phyloP scores from a whole-genome alignment of 1,140 invertebrate species.

The Drosophila kohkoa region DNA sequence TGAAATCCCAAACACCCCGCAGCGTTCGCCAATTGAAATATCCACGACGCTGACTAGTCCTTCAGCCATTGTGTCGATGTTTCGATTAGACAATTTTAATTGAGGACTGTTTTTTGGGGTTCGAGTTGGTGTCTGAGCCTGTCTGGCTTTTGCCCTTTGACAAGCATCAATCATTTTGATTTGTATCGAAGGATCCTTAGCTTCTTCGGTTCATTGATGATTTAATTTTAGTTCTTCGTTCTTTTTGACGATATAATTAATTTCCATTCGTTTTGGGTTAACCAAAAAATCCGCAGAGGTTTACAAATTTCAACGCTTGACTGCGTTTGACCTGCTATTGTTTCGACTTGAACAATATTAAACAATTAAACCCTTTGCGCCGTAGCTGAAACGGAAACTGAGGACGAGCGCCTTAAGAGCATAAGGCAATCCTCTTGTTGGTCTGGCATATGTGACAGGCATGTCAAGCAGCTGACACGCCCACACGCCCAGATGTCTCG shows the following conservation, averaged over 20 bases:
- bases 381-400: slow-evolving; percentile 30
- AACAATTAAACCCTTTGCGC: slow-evolving; percentile 57
- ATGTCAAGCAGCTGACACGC: slow-evolving; percentile 53
- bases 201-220: slow-evolving; percentile 34
- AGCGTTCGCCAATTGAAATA: slow-evolving; percentile 27
- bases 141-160: slow-evolving; percentile 39
- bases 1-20: slow-evolving; percentile 11
- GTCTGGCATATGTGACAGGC: slow-evolving; percentile 53
- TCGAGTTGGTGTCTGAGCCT: background rate
- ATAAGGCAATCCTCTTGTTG: slow-evolving; percentile 33
- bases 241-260: slow-evolving; percentile 44
- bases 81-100: slow-evolving; percentile 42
- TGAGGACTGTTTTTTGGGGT: slow-evolving; percentile 3
- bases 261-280: slow-evolving; percentile 22
- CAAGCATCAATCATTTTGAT: slow-evolving; percentile 50
- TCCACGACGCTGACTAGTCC: slow-evolving; percentile 8
- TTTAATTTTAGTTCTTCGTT: slow-evolving; percentile 46
- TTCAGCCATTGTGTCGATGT: slow-evolving; percentile 25
- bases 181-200: slow-evolving; percentile 7
- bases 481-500: slow-evolving; percentile 20
- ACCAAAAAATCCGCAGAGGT: slow-evolving; percentile 33
- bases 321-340: slow-evolving; percentile 32
- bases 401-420: slow-evolving; percentile 36
- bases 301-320: slow-evolving; percentile 46
- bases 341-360: slow-evolving; percentile 29